These are phyloP conservation scores for Merops nubicus DNA, from an alignment of 2,113 vertebrate genomes.

Conservation along the genomic window DNA sequence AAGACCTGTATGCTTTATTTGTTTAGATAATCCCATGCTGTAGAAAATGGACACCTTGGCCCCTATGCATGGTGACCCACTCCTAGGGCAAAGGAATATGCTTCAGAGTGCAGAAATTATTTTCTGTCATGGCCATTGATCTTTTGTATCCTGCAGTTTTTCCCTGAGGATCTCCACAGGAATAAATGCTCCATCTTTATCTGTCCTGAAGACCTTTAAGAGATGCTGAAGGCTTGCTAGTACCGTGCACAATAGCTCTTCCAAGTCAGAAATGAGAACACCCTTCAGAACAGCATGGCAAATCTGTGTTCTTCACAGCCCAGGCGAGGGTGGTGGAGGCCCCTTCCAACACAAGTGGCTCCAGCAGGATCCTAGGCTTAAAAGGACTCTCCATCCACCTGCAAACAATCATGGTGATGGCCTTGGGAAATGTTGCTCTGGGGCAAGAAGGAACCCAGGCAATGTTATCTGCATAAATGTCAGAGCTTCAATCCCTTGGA, in stretches of 20 bases:
- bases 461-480: not conserved
- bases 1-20: rapidly evolving
- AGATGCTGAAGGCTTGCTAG: not conserved
- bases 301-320: not conserved
- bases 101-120: not conserved
- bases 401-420: not conserved
- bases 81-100: not conserved
- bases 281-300: not conserved
- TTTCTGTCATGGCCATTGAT: not conserved
- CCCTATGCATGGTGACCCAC: not conserved
- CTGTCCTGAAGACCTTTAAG: not conserved
- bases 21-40: not conserved
- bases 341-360: not conserved
- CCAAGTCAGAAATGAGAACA: not conserved
- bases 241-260: not conserved
- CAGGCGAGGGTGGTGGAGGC: not conserved
- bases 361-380: not conserved
- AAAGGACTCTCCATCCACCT: not conserved
- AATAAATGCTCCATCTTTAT: not conserved
- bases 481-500: not conserved
- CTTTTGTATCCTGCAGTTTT: not conserved
- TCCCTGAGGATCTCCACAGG: not conserved
- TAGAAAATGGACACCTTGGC: not conserved
- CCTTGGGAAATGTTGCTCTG: not conserved
- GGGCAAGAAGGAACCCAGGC: not conserved